phyloP scores from a whole-genome alignment of 2,113 vertebrate genomes.

The Perognathus longimembris region DNA sequence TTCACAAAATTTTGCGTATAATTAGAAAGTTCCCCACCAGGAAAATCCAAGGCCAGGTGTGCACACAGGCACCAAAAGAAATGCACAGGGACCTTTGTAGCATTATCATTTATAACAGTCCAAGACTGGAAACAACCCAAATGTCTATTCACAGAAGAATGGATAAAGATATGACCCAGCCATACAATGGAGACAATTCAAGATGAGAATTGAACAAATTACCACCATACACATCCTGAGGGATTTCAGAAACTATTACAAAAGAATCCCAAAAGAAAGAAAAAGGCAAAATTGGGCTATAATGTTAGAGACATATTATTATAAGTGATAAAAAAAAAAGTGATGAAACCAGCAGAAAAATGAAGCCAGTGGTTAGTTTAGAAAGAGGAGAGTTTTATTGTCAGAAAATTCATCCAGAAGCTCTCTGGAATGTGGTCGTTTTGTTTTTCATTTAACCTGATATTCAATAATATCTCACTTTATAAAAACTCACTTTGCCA shows the following conservation, averaged over 20 bases:
- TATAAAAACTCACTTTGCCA: neutral
- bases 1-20: slow-evolving; percentile 40
- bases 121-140: neutral
- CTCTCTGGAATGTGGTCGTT: neutral
- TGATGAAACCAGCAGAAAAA: slow-evolving; percentile 5
- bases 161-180: neutral
- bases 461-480: neutral
- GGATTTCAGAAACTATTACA: slow-evolving; percentile 15
- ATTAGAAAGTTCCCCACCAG: slow-evolving; percentile 36
- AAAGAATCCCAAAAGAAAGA: slow-evolving; percentile 11
- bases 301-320: neutral
- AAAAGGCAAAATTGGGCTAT: neutral
- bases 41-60: slow-evolving; percentile 48
- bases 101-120: slow-evolving; percentile 17
- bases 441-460: neutral
- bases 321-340: neutral
- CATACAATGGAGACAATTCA: neutral
- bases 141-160: neutral
- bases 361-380: neutral
- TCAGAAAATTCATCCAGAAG: neutral
- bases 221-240: neutral
- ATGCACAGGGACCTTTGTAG: neutral
- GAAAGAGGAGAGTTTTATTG: neutral
- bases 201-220: slow-evolving; percentile 41
- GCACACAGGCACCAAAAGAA: neutral